Base-by-base conservation (phyloP, 2,113 vertebrate species). In the Pedetes capensis region DNA sequence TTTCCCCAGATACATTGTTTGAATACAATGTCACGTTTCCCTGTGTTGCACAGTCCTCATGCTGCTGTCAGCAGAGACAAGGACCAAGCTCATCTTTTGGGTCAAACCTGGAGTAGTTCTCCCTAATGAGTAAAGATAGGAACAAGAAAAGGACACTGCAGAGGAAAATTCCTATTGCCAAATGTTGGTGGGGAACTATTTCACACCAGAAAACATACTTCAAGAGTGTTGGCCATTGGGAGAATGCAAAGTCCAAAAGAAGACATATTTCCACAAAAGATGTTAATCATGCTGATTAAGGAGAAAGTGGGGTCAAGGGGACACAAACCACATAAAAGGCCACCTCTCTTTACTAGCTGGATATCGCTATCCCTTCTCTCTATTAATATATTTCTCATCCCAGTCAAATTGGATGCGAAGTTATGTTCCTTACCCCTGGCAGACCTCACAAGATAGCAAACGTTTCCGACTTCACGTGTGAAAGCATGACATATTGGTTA, bases 401-500 rank as follows among this genome's bases (percentile, higher is more conserved):
- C 96, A 94, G 97, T 97, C 97, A 98, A 98, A 97, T 95, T 98
- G 96, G 96, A 98, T 93, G 92, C 27, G 94, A 97, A 98, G 91
- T 97, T 97, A 91, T 6, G 59, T 97, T 98, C 96, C 95, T 97
- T 97, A 92, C 96, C 95, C 96, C 89, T 98, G 98, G 97, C 97
- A 98, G 97, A 97, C 97, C 97, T 98, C 95, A 75, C 97, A 98
- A 97, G 96, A 97, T 97, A 81, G 92, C 93, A 96, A 96, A 57
- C 91, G 88, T 98, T 97, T 97, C 96, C 98, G 96, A 83, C 95
- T 98, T 97, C 66, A 44, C 80, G 95, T 98, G 97, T 98, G 97
- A 98, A 98, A 98, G 93, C 93, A 91, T 97, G 97, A 98, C 98
- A 98, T 98, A 98, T 98, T 98, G 98, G 97, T 98, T 98, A 97